Evolutionary conservation across 1,140 invertebrate species (phyloP), one percentile per base, ranked within the genome.

Genomic region (Nebria ingens): DNA sequence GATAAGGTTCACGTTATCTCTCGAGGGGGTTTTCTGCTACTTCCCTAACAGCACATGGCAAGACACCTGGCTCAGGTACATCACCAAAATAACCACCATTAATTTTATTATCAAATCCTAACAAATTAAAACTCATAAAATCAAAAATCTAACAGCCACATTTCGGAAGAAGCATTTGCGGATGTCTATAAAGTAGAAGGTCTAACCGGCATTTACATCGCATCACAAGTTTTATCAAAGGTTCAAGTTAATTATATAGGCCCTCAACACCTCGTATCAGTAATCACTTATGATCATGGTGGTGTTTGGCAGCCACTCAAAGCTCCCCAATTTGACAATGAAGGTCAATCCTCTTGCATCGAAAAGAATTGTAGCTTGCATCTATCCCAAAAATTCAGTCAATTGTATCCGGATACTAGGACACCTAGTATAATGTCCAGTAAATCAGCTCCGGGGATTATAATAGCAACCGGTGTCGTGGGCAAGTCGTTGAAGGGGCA

Each of bases 251-350:
- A 69, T 2, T 75, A 76, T 50, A 78, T 91, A 12, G 80, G 79
- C 11, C 83, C 85, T 0, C 86, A 91, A 60, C 78, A 90, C 69
- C 68, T 92, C 21, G 71, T 80, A 0, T 89, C 89, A 0, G 65
- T 90, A n/a, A 93, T 96, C 34, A 89, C 89, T 0, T 95, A 83
- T 69, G 88, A 95, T 72, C 87, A 91, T 63, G 91, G 91, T 22
- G 80, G 78, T n/a, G 82, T 83, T 1, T 95, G 92, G 91, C 77
- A 75, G 2, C 72, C 73, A 1, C 79, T 95, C 29, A 78, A 78
- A 56, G 73, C 86, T 3, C 89, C 89, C 0, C 68, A 70, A 9
- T 68, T 74, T 23, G 86, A 88, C 71, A 74, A 82, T 53, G 74
- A 81, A 69, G 82, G 83, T 2, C 78, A 81, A 50, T 73, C 75